Evolutionary conservation across 2,888 invertebrate species (phyloP), one percentile per base, ranked within the genome.

Genomic region (Zhuqinia jingwanae): DNA sequence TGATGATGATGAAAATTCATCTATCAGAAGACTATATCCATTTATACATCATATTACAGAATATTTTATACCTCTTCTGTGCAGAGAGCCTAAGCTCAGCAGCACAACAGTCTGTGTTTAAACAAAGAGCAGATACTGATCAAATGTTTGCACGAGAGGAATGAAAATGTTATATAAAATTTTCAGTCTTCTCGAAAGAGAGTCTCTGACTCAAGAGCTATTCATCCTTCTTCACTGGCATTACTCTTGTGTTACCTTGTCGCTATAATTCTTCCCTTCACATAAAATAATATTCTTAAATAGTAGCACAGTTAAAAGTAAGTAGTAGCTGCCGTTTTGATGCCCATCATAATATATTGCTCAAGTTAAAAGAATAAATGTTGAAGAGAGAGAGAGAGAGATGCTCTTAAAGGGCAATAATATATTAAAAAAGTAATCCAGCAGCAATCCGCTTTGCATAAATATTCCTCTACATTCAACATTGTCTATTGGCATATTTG

Each of bases 351-450:
- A 60, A 6, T 15, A 60, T 30, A 60, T 30, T n/a, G 5, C 5
- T 58, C 25, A 30, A 60, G 30, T 27, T 27, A 27, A 27, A 53
- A n/a, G 53, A 53, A n/a, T 53, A 17, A 53, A 53, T n/a, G n/a
- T 53, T 53, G n/a, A n/a, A n/a, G n/a, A n/a, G n/a, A 47, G 47
- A 56, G 17, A n/a, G 17, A 22, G 58, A 22, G 58, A 58, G 58
- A 22, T 58, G 58, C 25, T 58, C 58, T 58, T 25, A 25, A 58
- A 58, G 25, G 58, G 58, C 58, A 58, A 2, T 30, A 13, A 60
- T 25, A 60, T 60, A 20, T 60, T 27, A 13, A 63, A n/a, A 65
- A 17, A 65, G 10, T 65, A 65, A 65, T 65, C 42, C 65, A 65
- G 42, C n/a, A 42, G 17, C 30, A n/a, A 20, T 36, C 17, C 0